Evolutionary conservation across 2,888 invertebrate species (phyloP), one percentile per base, ranked within the genome.

Genomic region (Neria commutata): DNA sequence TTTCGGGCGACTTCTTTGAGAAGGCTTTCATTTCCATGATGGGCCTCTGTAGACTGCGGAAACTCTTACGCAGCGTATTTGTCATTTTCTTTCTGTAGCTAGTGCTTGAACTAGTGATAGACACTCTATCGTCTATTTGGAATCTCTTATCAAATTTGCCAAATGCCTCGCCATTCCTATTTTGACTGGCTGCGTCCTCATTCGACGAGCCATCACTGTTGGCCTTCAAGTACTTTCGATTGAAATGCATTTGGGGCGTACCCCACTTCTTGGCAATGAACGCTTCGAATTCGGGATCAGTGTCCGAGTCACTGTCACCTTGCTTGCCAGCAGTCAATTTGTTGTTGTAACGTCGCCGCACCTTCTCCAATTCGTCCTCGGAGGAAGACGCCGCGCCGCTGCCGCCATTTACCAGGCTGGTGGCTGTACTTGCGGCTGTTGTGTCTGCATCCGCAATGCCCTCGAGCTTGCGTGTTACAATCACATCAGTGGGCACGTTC

Each of bases 201-300:
- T 63, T 62, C 4, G 73, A 67, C 5, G 66, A 65, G 50, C 65
- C 61, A 6, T 72, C 74, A 29, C 68, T 72, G 26, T 68, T 59
- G 6, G 68, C 61, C n/a, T 60, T 69, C 47, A 79, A 68, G 57
- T 76, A 79, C 60, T 79, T 79, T n/a, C 80, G 72, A 67, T 80
- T 80, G 46, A 79, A 79, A 54, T 79, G 73, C 67, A 80, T 45
- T 50, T 78, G 79, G 2, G 79, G 79, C 10, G 79, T 79, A 23
- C 80, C 79, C 80, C 80, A 80, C 29, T 77, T 80, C 29, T 78
- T 77, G 26, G 72, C 75, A 24, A 76, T 67, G 33, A 63, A 66
- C 2, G 66, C 68, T 51, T 74, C 71, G 46, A 70, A 68, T 58
- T 73, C 74, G 19, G 65, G 65, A 68, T 71, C 71, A 49, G 67